Percentiles rank a stretch among this genome's conserved stretches.
phyloP scores from a whole-genome alignment of 2,888 invertebrate species.

The Diarsia dahlii region DNA sequence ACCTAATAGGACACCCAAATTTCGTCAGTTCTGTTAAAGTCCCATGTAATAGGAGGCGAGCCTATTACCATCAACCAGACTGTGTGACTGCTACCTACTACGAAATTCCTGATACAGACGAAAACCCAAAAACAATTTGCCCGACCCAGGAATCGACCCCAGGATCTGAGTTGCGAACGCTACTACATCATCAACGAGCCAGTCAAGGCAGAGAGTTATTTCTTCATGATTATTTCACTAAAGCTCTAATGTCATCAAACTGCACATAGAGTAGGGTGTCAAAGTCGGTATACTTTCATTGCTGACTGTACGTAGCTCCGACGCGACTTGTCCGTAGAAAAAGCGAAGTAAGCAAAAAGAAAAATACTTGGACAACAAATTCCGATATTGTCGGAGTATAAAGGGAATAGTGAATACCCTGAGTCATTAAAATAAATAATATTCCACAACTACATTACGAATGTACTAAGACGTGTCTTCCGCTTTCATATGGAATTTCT shows the following conservation, averaged over 20 bases:
- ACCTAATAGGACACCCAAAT: no score
- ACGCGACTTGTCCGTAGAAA: not conserved
- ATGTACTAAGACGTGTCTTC: conserved; percentile 60
- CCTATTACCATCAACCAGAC: no score
- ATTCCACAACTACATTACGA: no score
- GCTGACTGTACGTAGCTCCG: conserved; percentile 10
- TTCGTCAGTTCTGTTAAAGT: no score
- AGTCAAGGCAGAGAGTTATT: not conserved
- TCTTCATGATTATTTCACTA: not conserved
- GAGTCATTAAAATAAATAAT: no score
- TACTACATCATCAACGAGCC: no score
- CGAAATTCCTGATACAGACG: no score
- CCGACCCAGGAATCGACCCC: no score
- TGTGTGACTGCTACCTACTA: no score
- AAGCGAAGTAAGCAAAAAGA: conserved; percentile 25
- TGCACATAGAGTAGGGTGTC: not conserved
- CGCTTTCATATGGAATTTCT: conserved; percentile 61
- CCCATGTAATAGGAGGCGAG: no score
- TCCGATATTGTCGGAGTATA: conserved; percentile 59
- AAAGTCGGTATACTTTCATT: not conserved
- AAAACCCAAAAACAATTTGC: no score
- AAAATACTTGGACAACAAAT: conserved; percentile 22
- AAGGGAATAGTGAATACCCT: conserved; percentile 60
- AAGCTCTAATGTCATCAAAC: not conserved
- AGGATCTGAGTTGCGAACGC: no score